phyloP scores from a whole-genome alignment of 2,888 invertebrate species.

The Agapostemon virescens region DNA sequence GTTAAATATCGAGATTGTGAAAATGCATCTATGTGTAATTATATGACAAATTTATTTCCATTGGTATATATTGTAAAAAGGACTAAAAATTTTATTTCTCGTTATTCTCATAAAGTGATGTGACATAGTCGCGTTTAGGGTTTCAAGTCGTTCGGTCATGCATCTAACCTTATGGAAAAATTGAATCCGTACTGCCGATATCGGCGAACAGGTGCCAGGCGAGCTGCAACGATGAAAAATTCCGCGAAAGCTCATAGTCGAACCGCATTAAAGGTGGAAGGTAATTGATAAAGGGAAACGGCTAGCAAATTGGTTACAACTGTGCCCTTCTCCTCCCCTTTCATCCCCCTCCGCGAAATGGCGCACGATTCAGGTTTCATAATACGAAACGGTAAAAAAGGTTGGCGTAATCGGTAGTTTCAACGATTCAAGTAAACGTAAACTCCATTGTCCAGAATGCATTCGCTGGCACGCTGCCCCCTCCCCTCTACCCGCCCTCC shows the following conservation, averaged over 20 bases:
- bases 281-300: conserved; percentile 2
- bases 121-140: too few relatives aligned
- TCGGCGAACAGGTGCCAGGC: not conserved
- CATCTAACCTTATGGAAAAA: not conserved
- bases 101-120: too few relatives aligned
- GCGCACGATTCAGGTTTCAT: not conserved
- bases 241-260: not conserved
- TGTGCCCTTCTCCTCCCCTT: not conserved
- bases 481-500: not conserved
- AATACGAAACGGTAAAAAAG: conserved; percentile 37
- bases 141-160: too few relatives aligned
- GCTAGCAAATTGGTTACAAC: not conserved
- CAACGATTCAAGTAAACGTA: conserved; percentile 32
- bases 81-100: too few relatives aligned
- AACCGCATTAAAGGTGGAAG: not conserved
- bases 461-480: conserved; percentile 47
- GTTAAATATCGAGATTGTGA: too few relatives aligned
- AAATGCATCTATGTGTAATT: too few relatives aligned
- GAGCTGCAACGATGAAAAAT: not conserved
- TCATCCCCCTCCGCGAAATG: not conserved
- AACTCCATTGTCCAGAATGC: conserved; percentile 46
- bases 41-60: too few relatives aligned
- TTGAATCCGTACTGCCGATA: not conserved
- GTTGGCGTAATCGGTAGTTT: conserved; percentile 41
- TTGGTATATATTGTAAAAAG: too few relatives aligned